Conservation (phyloP, 2,113 vertebrate genomes). For the Peucedramus taeniatus region DNA sequence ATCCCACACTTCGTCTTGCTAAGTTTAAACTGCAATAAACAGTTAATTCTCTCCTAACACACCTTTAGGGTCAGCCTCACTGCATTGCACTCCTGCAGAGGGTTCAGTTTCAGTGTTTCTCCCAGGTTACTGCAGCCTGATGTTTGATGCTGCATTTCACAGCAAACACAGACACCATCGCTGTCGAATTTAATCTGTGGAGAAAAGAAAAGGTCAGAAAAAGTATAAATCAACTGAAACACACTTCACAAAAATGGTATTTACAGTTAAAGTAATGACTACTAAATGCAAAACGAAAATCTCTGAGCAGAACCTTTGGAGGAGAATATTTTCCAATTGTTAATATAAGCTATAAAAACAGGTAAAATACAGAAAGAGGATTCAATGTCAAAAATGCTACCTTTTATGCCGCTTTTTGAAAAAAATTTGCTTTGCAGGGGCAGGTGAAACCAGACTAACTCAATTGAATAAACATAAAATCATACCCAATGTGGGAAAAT, state of each 20-base stretch:
- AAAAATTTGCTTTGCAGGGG: not conserved
- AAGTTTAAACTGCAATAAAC: not conserved
- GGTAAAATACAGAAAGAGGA: not conserved
- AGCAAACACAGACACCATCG: slow-evolving; percentile 97
- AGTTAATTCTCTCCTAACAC: not conserved
- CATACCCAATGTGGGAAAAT: not conserved
- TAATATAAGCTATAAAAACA: not conserved
- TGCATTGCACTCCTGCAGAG: slow-evolving; percentile 87
- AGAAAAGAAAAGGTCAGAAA: not conserved
- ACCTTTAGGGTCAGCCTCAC: slow-evolving; percentile 95
- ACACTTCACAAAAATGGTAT: not conserved
- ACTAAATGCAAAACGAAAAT: not conserved
- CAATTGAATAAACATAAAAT: not conserved
- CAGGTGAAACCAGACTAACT: not conserved
- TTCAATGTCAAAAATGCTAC: not conserved
- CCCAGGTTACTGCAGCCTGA: slow-evolving; percentile 94
- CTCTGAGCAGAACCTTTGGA: not conserved
- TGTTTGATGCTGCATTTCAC: slow-evolving; percentile 88
- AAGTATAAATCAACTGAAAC: not conserved
- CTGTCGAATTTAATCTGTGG: slow-evolving; percentile 88
- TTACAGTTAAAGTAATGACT: not conserved
- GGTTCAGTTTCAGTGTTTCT: slow-evolving; percentile 94
- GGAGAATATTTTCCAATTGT: not conserved
- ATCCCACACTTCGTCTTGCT: not conserved
- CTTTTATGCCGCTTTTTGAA: not conserved